Evolutionary conservation across 2,797 vertebrate genomes (phyloP), one percentile per base, ranked within the genome.

Genomic region (Chelidonichthys spinosus): DNA sequence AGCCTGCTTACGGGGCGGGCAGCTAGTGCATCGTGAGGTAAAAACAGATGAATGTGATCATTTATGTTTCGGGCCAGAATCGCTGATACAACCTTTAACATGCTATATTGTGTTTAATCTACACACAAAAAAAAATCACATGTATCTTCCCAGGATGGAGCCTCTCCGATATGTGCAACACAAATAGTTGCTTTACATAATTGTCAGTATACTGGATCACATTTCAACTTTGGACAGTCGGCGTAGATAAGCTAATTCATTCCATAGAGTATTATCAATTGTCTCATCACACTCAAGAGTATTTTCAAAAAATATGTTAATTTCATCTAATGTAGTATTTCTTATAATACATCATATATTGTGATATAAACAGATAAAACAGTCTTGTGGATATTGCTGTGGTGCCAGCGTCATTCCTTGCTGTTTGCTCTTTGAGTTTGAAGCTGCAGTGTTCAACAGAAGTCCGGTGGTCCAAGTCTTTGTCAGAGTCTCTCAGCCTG

Each of bases 401-500:
- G 32, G 32, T 56, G 36, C 35, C 18, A 18, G 15, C 4, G 0
- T 54, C 14, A 36, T 17, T 54, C 0, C 13, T 43, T 37, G 15
- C n/a, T 37, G 25, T 25, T 25, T 25, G 25, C 25, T n/a, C 25
- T 25, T 25, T 25, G 25, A 25, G 25, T 25, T 25, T 25, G 25
- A 25, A 25, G 4, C 64, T 58, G 33, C 47, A 42, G 2, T 25
- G 36, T 39, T 42, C 39, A 66, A 55, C 56, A 43, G 39, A 50
- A 7, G 43, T 36, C 25, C 42, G 17, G 40, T 46, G 37, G 11
- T 37, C 32, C 17, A 15, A 17, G 55, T 64, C 47, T 73, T 8
- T 35, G 43, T 11, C 37, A 3, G 72, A 42, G 53, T 72, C 33
- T 65, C 56, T 18, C n/a, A n/a, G n/a, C n/a, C n/a, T n/a, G n/a